Percentiles rank a stretch among this genome's conserved stretches.
Evolutionary conservation across 2,113 vertebrate genomes (phyloP).

Genomic region (Vulpes lagopus): DNA sequence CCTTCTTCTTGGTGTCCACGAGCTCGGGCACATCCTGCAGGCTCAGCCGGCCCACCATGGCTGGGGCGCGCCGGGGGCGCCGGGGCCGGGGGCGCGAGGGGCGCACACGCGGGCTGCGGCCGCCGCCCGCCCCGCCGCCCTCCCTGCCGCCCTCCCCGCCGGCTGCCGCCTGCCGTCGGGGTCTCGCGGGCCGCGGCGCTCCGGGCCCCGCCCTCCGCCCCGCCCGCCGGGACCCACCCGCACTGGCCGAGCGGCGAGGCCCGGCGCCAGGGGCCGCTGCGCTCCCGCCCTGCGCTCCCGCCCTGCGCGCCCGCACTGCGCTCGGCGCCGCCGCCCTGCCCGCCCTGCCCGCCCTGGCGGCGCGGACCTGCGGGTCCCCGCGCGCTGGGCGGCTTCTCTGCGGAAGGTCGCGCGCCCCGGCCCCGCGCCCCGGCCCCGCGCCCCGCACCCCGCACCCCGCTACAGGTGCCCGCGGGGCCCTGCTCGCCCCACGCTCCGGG

Average conservation of each 20-base stretch:
- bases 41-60: constrained; percentile 93
- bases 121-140: constrained; percentile 66
- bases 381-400: background rate
- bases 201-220: background rate
- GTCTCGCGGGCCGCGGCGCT: background rate
- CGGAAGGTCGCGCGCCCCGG: background rate
- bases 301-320: constrained; percentile 88
- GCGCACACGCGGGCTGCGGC: constrained; percentile 62
- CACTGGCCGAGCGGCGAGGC: background rate
- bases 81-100: constrained; percentile 64
- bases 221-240: background rate
- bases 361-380: constrained; percentile 87
- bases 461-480: background rate
- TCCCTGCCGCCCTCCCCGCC: background rate
- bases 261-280: constrained; percentile 72
- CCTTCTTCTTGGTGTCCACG: constrained; percentile 91
- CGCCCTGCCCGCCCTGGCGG: constrained; percentile 77
- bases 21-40: constrained; percentile 91
- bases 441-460: background rate
- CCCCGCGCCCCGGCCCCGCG: background rate
- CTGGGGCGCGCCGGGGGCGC: constrained; percentile 54
- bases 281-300: constrained; percentile 86
- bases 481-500: background rate
- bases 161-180: background rate
- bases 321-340: constrained; percentile 84